Evolutionary conservation across 2,113 vertebrate genomes (phyloP), one percentile per base, ranked within the genome.

Genomic region (Siniperca chuatsi): DNA sequence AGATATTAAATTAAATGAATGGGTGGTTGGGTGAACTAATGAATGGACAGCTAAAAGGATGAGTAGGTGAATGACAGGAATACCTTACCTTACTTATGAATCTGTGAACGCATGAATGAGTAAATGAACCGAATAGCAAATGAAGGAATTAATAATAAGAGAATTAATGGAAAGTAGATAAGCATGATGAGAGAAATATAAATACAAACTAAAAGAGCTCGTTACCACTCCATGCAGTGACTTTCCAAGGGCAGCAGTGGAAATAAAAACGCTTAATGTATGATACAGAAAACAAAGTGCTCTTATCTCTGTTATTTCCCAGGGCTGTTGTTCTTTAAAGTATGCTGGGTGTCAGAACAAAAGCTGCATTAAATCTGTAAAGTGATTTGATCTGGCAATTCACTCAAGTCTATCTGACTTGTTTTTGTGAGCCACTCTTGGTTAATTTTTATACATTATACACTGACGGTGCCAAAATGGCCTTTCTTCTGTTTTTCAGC

Each of bases 221-320:
- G 25, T 69, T 69, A 20, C 25, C 13, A 2, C 67, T 69, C 25
- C 42, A 2, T 5, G 4, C 71, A 42, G 65, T 61, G 58, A 69
- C 1, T 78, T 40, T 82, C 25, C 16, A 25, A 83, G 64, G 57
- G 61, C 87, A 55, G 68, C 50, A 11, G 44, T 29, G 70, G 13
- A 66, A 66, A 79, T 71, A 40, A 82, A 55, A 71, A 60, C 66
- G 4, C 35, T 83, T 54, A 15, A 55, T 78, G 55, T 68, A 64
- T 21, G 52, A 66, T 44, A 62, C 13, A 73, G 79, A 62, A 21
- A 29, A 74, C 64, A 72, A 25, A 69, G 70, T 2, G 64, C 46
- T 79, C 8, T 12, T 71, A 66, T 75, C 68, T 68, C 40, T 35
- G 1, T 0, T 70, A 10, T 21, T 15, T 23, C 44, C 7, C 18